Conservation (phyloP, 2,888 invertebrate species). For the Tachystola acroxantha region DNA sequence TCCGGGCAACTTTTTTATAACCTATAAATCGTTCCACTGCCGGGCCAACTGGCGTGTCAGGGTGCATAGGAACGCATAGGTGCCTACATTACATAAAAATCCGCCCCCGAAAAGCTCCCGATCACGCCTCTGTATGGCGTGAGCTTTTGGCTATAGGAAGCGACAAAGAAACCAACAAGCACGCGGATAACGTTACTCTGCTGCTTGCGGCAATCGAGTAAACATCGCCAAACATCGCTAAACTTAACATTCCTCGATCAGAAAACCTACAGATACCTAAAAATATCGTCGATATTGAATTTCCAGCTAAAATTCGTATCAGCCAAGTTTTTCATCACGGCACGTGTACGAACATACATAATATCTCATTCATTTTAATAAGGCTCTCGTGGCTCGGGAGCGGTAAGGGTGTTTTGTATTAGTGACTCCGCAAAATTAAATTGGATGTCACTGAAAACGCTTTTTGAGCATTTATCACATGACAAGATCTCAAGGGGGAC, state of each 20-base stretch:
- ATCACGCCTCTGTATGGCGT: no score
- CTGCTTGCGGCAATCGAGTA: no score
- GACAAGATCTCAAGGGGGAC: neutral
- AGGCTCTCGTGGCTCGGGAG: conserved; percentile 4
- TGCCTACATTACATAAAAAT: no score
- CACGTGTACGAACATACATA: conserved; percentile 4
- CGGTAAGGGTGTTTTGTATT: conserved; percentile 2
- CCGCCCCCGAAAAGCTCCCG: no score
- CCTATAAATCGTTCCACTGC: no score
- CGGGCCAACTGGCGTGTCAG: no score
- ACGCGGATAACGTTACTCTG: no score
- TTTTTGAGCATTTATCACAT: neutral
- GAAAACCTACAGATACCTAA: neutral
- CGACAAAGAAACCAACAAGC: neutral
- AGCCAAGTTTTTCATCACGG: conserved; percentile 1
- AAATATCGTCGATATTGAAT: neutral
- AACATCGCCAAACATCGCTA: no score
- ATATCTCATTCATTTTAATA: conserved; percentile 14
- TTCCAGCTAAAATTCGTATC: conserved; percentile 1
- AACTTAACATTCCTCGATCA: no score
- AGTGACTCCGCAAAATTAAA: conserved; percentile 23
- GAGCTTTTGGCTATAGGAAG: neutral
- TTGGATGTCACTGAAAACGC: conserved; percentile 21
- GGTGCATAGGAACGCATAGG: no score
- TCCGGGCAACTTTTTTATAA: no score